Evolutionary conservation across 2,113 vertebrate genomes (phyloP).

Genomic region (Syngnathus floridae): DNA sequence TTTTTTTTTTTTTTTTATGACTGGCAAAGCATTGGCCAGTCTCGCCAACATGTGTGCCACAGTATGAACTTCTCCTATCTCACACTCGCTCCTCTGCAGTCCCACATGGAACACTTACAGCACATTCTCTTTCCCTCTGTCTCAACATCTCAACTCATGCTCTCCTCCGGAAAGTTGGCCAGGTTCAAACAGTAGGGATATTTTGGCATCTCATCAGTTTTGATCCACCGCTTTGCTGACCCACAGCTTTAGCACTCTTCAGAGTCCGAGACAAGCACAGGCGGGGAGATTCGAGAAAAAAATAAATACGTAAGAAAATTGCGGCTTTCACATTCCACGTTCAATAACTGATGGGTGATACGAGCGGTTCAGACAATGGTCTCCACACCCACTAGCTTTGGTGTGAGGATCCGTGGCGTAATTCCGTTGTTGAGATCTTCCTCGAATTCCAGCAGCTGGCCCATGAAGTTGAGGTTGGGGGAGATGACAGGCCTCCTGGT

Average conservation of each 20-base stretch:
- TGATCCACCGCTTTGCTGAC: constrained; percentile 48
- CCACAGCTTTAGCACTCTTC: constrained; percentile 43
- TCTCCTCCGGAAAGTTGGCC: constrained; percentile 47
- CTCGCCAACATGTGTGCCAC: constrained; percentile 45
- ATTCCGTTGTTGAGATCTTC: constrained; percentile 96
- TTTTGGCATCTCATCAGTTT: constrained; percentile 56
- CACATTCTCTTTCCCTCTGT: constrained; percentile 20
- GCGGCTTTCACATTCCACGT: constrained; percentile 11
- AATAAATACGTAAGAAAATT: constrained; percentile 2
- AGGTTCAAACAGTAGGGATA: constrained; percentile 54
- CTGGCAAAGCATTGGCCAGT: constrained; percentile 61
- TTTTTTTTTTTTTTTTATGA: constrained; percentile 45
- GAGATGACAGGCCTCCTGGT: constrained; percentile 96
- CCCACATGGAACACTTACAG: constrained; percentile 36
- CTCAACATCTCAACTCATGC: constrained; percentile 23
- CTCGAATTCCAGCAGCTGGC: constrained; percentile 96
- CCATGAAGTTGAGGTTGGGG: constrained; percentile 99
- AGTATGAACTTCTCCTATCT: constrained; percentile 49
- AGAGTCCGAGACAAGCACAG: constrained; percentile 39
- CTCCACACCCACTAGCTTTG: constrained; percentile 90
- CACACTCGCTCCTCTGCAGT: constrained; percentile 31
- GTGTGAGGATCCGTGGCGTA: constrained; percentile 92
- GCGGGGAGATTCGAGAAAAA: constrained; percentile 33
- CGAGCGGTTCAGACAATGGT: constrained; percentile 79
- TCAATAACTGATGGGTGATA: constrained; percentile 20